Evolutionary conservation across 2,888 invertebrate species (phyloP).

Genomic region (Hedychridium roseum): DNA sequence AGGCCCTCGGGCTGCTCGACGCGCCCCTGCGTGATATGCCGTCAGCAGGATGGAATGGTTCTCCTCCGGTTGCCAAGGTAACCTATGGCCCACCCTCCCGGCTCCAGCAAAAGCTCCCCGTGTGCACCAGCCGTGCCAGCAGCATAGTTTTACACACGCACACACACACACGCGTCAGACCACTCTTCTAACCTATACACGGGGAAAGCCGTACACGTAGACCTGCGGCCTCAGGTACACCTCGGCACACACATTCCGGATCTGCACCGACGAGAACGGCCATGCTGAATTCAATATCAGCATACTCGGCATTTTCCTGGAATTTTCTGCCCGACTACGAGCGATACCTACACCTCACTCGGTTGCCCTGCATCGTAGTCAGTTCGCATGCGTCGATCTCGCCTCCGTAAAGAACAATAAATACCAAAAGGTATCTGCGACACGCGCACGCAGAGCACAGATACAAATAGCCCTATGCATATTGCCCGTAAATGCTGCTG

Average conservation of each 20-base stretch:
- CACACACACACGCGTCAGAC: slow-evolving; percentile 13
- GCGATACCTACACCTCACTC: slow-evolving; percentile 39
- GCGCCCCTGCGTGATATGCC: slow-evolving; percentile 53
- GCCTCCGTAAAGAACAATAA: no score
- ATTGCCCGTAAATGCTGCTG: no score
- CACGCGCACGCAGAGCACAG: no score
- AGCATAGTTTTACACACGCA: not conserved
- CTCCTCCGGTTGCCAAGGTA: slow-evolving; percentile 59
- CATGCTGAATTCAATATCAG: slow-evolving; percentile 64
- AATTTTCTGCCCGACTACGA: slow-evolving; percentile 46
- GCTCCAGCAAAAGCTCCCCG: slow-evolving; percentile 41
- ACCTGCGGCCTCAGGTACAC: slow-evolving; percentile 27
- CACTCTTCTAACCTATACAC: slow-evolving; percentile 4
- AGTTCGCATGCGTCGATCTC: slow-evolving; percentile 12
- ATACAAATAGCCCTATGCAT: no score
- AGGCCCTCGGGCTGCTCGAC: slow-evolving; percentile 42
- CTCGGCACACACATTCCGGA: slow-evolving; percentile 12
- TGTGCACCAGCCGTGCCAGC: no score
- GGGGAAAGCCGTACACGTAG: slow-evolving; percentile 20
- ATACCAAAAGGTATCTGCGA: no score
- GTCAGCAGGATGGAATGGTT: slow-evolving; percentile 61
- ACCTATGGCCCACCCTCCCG: slow-evolving; percentile 59
- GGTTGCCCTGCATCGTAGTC: slow-evolving; percentile 19
- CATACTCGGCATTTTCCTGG: slow-evolving; percentile 56
- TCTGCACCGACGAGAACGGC: slow-evolving; percentile 51